These are phyloP conservation scores for Merodon equestris DNA, from an alignment of 2,888 invertebrate species.

Conservation along the genomic window DNA sequence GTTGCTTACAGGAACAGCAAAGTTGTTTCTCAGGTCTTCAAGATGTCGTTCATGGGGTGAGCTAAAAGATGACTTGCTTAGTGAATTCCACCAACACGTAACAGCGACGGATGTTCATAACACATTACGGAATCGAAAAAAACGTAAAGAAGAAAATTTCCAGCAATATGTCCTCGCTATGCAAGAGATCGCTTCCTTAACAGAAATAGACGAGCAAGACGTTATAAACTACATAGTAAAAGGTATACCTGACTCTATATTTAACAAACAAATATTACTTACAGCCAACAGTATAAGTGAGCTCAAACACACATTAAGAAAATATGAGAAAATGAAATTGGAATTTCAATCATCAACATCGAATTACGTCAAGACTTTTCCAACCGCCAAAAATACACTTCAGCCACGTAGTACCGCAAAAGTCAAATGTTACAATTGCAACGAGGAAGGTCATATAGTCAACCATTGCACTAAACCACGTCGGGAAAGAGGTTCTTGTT, in stretches of 20 bases:
- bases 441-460: no score
- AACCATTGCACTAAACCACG: no score
- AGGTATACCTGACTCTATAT: background rate
- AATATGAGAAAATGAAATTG: background rate
- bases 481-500: no score
- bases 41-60: constrained; percentile 29
- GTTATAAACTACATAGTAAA: background rate
- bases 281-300: background rate
- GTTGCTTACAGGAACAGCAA: constrained; percentile 32
- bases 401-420: no score
- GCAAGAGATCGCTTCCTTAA: constrained; percentile 8
- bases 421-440: no score
- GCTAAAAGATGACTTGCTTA: no score
- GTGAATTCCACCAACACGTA: constrained; percentile 26
- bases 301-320: background rate
- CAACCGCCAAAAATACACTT: no score
- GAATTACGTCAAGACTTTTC: no score
- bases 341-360: background rate
- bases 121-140: constrained; percentile 24
- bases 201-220: background rate
- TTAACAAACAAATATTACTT: background rate
- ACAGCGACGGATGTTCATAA: constrained; percentile 32
- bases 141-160: constrained; percentile 21
- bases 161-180: constrained; percentile 34
- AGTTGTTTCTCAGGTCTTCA: constrained; percentile 19